Conservation (phyloP, 1,140 invertebrate species). For the Leptestheria dahalacensis region DNA sequence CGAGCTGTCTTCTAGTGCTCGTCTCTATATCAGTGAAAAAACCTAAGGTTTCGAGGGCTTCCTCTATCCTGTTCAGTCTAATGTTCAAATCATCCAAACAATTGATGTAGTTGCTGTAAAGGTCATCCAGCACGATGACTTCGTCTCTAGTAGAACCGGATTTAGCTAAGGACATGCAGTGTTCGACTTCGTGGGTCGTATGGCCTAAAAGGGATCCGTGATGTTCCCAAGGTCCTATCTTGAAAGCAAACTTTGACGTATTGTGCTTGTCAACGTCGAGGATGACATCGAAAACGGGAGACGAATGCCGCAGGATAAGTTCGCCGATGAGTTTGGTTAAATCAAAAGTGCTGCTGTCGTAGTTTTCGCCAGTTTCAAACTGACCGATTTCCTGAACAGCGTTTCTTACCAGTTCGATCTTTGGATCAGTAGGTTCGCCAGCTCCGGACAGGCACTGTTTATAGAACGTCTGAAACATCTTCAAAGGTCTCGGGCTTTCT, state of each 20-base stretch:
- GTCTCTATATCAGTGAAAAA: not conserved
- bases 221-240: not conserved
- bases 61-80: not conserved
- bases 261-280: not conserved
- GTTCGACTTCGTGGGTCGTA: not conserved
- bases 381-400: not conserved
- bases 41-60: not conserved
- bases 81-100: not conserved
- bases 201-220: not conserved
- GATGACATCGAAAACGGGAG: not conserved
- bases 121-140: not conserved
- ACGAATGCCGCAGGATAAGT: not conserved
- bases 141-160: not conserved
- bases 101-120: not conserved
- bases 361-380: not conserved
- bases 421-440: no score
- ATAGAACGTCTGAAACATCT: no score
- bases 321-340: not conserved
- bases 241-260: not conserved
- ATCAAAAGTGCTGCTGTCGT: not conserved
- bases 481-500: no score
- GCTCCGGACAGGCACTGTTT: no score
- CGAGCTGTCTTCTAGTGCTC: not conserved
- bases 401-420: not conserved
- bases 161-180: not conserved